Conservation (phyloP, 2,888 invertebrate genomes). For the Ophioninae sp. region DNA sequence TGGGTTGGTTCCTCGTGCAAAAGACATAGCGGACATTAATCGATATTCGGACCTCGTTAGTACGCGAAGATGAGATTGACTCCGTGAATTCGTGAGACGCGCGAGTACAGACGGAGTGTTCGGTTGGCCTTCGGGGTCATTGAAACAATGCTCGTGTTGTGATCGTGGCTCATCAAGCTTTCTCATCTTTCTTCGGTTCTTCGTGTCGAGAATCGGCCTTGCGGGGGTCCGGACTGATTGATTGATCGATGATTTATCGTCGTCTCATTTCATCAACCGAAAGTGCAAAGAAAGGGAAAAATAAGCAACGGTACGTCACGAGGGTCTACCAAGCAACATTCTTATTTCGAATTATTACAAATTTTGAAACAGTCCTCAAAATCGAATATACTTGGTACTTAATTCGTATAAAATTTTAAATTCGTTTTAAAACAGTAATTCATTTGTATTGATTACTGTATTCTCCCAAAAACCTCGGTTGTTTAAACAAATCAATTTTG, state of each 20-base stretch:
- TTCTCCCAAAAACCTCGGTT: no score
- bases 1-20: neutral
- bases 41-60: conserved; percentile 67
- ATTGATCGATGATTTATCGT: conserved; percentile 72
- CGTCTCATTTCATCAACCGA: conserved; percentile 27
- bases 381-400: no score
- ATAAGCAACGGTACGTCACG: neutral
- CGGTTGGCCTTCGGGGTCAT: conserved; percentile 67
- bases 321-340: neutral
- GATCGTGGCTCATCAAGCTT: conserved; percentile 73
- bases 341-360: no score
- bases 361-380: no score
- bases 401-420: no score
- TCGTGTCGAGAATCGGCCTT: conserved; percentile 27
- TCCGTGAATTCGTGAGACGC: neutral
- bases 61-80: conserved; percentile 68
- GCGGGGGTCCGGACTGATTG: conserved; percentile 65
- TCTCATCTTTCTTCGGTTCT: conserved; percentile 24
- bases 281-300: conserved; percentile 4
- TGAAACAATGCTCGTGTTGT: conserved; percentile 74
- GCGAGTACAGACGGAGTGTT: conserved; percentile 30
- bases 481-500: no score
- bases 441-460: no score
- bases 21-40: conserved; percentile 14
- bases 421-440: no score